Percentiles rank a stretch among this genome's conserved stretches.
These are phyloP conservation scores for Pinctada fucata DNA, from an alignment of 2,888 invertebrate genomes.

Conservation along the genomic window DNA sequence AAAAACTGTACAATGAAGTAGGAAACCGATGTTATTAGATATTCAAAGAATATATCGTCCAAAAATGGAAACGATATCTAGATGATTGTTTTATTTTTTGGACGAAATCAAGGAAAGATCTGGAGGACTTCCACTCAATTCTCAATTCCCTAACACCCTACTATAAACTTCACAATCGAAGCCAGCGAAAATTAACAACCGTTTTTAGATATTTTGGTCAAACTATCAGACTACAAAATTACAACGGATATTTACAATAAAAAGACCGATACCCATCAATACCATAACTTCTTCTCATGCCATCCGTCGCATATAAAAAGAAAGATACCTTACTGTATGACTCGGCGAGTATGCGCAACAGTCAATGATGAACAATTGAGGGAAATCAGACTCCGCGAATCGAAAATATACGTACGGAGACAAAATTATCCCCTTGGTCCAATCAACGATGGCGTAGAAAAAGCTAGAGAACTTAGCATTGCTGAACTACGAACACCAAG, in stretches of 20 bases:
- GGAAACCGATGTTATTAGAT: conserved; percentile 9
- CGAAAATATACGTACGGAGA: too few relatives aligned
- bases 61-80: conserved; percentile 35
- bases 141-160: conserved; percentile 8
- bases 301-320: conserved; percentile 28
- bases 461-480: too few relatives aligned
- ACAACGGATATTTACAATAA: conserved; percentile 19
- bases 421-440: too few relatives aligned
- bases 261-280: conserved; percentile 30
- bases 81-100: conserved; percentile 41
- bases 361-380: too few relatives aligned
- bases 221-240: too few relatives aligned
- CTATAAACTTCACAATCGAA: conserved; percentile 31
- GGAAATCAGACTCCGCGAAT: too few relatives aligned
- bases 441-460: too few relatives aligned
- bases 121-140: not conserved
- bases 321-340: conserved; percentile 19
- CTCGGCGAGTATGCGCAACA: not conserved
- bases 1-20: conserved; percentile 11
- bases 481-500: too few relatives aligned
- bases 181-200: conserved; percentile 13
- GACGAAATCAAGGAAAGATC: not conserved
- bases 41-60: not conserved
- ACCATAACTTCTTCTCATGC: conserved; percentile 28
- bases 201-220: too few relatives aligned